Base-by-base conservation (phyloP, 1,140 invertebrate genomes). In the Philotrypesis tridentata region DNA sequence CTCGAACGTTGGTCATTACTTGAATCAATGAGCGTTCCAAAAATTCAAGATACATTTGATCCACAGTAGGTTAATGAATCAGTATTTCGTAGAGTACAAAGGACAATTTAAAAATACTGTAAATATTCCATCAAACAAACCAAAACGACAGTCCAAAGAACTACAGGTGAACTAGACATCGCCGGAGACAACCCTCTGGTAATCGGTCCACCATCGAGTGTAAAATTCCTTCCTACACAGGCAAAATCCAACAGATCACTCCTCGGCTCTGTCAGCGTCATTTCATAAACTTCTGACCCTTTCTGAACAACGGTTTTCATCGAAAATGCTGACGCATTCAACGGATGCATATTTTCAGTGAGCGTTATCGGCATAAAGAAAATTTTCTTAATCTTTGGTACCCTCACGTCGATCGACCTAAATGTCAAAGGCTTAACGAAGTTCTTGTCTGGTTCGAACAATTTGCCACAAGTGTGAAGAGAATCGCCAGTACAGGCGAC, bases 401-500 rank as follows among this genome's bases (percentile, higher is more conserved):
- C 21, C 23, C 25, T 43, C 48, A 83, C 79, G 14, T 73, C 29
- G 25, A 79, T 76, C 3, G 43, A 71, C 31, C 55, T 21, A 17
- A 83, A 83, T 33, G 23, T 68, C 14, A 72, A 27, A 2, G 29
- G 11, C 0, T 6, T 17, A 17, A 33, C 33, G 14, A 33, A 9
- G 2, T 31, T 48, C 33, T 17, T 12, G 29, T 29, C 31, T 14
- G 12, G 17, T 25, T 79, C 40, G 14, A 83, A 31, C 11, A 83
- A 21, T 31, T 76, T 21, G 0, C 48, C 67, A 17, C 82, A 83
- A 25, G 31, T 40, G 9, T 71, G 12, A 0, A 80, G 1, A 21
- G 48, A 55, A 17, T 90, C 82, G 29, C 92, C 90, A 5, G 85
- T 85, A 82, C 93, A 94, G 11, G 92, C 89, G n/a, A 93, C 87